Base-by-base conservation (phyloP, 1,140 invertebrate species). In the Holotrichia oblita region DNA sequence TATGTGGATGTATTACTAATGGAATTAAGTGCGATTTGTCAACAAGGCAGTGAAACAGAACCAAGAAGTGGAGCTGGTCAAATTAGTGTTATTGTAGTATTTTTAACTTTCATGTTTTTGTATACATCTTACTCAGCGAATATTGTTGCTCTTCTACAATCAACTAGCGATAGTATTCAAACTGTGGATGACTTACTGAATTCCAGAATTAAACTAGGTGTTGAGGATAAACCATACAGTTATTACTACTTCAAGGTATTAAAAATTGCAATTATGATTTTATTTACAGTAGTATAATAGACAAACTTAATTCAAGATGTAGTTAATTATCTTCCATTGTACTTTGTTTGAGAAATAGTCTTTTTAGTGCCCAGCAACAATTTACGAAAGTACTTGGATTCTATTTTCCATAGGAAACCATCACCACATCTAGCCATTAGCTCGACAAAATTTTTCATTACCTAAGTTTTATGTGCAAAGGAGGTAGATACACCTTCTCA, bases 91-190 rank as follows among this genome's bases (percentile, higher is more conserved):
- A 80, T 90, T 14, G 80, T 89, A 0, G 79, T 89, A 0, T 89
- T 90, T 77, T 81, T 89, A 9, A 77, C 86, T 0, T 81, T 90
- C 8, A 82, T 86, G 80, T 85, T 85, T 80, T 24, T 86, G 14
- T 91, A 91, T 81, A 89, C 89, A 0, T 89, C 91, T 0, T 92
- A 91, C 80, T 89, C 90, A 6, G 91, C 90, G 0, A 91, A 91
- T 76, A 92, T 92, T 42, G 90, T 91, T 0, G 89, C 89, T 12
- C 82, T 92, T 0, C 81, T 92, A 0, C 90, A 91, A 79, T 90
- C 90, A 2, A 90, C 90, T n/a, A 89, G 89, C 0, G 87, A 87
- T 0, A 87, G 88, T 42, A 90, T 92, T 12, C 87, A 87, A 73
- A 89, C 87, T 1, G 61, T 90, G 2, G 82, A 88, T 8, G 89